These are phyloP conservation scores for Pedicia rivosa DNA, from an alignment of 2,888 invertebrate genomes.

Conservation along the genomic window DNA sequence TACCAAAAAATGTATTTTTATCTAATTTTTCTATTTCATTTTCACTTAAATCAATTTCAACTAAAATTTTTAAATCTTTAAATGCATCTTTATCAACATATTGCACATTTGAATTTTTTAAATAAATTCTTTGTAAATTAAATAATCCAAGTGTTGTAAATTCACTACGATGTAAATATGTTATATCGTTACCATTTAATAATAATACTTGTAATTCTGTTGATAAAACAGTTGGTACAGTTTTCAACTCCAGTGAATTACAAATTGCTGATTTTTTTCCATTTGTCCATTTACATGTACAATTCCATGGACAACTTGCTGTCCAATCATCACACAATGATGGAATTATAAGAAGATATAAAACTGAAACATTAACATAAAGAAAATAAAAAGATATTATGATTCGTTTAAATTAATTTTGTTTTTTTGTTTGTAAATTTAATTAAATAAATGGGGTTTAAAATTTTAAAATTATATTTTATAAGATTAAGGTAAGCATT, in stretches of 20 bases:
- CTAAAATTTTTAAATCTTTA: constrained; percentile 64
- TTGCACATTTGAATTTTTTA: constrained; percentile 57
- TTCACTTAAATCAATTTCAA: constrained; percentile 75
- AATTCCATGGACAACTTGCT: constrained; percentile 63
- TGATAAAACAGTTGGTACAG: constrained; percentile 54
- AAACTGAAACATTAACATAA: too few relatives aligned
- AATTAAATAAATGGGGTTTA: too few relatives aligned
- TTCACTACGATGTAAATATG: constrained; percentile 57
- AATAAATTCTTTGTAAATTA: constrained; percentile 69
- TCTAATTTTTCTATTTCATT: constrained; percentile 61
- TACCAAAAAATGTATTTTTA: constrained; percentile 67
- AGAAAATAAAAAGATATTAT: too few relatives aligned
- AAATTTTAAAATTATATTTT: too few relatives aligned
- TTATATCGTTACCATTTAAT: constrained; percentile 63
- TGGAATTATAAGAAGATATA: constrained; percentile 20
- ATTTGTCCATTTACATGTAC: constrained; percentile 83
- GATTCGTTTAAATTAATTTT: background rate
- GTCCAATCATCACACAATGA: constrained; percentile 64
- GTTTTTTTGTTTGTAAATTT: background rate
- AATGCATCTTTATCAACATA: constrained; percentile 74
- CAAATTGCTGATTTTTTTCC: constrained; percentile 84
- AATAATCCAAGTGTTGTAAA: constrained; percentile 64
- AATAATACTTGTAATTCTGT: constrained; percentile 63
- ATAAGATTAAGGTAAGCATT: too few relatives aligned
- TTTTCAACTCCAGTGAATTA: constrained; percentile 61